These are phyloP conservation scores for Leucoraja ocellata DNA, from an alignment of 2,797 vertebrate genomes.

Conservation along the genomic window DNA sequence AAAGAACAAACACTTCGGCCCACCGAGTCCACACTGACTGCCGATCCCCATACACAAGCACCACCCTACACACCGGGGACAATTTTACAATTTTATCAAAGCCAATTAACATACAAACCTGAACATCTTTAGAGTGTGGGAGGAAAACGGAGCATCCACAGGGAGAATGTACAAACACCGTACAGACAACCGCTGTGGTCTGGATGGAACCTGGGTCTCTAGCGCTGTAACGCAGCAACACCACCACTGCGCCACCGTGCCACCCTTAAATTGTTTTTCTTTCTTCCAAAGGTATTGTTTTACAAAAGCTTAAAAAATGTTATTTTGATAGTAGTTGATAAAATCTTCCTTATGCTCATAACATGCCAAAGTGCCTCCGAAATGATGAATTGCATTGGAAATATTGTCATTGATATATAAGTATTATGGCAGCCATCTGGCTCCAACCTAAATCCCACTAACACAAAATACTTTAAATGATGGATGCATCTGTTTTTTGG, in stretches of 20 bases:
- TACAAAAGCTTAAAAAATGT: not conserved
- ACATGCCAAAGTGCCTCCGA: not conserved
- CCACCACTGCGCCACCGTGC: not conserved
- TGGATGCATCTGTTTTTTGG: not conserved
- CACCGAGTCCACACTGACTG: too few species aligned
- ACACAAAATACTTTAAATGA: not conserved
- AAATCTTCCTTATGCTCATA: not conserved
- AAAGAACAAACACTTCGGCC: too few species aligned
- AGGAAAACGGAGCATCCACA: too few species aligned
- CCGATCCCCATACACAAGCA: too few species aligned
- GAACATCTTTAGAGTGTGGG: too few species aligned
- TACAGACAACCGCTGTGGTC: too few species aligned
- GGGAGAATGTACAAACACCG: too few species aligned
- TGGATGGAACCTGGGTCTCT: too few species aligned
- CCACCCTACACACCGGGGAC: too few species aligned
- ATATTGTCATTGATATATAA: not conserved
- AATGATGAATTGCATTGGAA: not conserved
- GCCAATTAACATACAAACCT: too few species aligned
- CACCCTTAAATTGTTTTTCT: not conserved
- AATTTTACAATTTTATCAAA: too few species aligned
- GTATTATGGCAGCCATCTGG: not conserved
- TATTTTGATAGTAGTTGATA: not conserved
- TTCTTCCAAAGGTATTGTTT: not conserved
- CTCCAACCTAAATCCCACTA: not conserved
- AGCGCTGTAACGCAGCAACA: too few species aligned